Conservation (phyloP, 1,140 invertebrate genomes). For the Stenopsyche tienmushanensis region DNA sequence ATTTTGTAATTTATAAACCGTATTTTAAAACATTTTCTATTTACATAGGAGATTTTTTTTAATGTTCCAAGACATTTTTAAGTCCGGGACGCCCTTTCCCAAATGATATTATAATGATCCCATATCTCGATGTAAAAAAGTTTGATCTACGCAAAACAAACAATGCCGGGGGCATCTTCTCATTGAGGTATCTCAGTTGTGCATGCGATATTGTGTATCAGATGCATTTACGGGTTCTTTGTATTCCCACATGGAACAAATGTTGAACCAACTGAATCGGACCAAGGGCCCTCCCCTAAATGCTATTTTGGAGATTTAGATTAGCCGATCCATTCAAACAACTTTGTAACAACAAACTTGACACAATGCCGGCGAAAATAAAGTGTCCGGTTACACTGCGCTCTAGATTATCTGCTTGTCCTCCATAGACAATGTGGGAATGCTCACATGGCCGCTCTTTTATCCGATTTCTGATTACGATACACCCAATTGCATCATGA, state of each 20-base stretch:
- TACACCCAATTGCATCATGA: not conserved
- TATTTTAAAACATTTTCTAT: no score
- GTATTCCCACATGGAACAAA: slow-evolving; percentile 32
- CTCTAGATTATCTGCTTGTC: slow-evolving; percentile 26
- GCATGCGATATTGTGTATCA: slow-evolving; percentile 18
- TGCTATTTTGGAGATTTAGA: slow-evolving; percentile 42
- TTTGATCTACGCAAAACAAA: slow-evolving; percentile 35
- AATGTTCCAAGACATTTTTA: no score
- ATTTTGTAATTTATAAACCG: no score
- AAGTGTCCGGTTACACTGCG: slow-evolving; percentile 40
- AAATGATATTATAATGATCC: slow-evolving; percentile 18
- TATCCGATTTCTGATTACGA: not conserved
- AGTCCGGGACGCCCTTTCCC: not conserved
- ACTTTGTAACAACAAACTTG: slow-evolving; percentile 37
- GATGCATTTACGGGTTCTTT: not conserved
- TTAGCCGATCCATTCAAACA: slow-evolving; percentile 38
- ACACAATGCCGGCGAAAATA: slow-evolving; percentile 37
- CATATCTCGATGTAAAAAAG: slow-evolving; percentile 19
- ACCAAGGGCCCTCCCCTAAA: slow-evolving; percentile 25
- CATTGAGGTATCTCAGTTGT: slow-evolving; percentile 17
- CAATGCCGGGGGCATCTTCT: slow-evolving; percentile 36
- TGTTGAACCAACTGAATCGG: slow-evolving; percentile 35
- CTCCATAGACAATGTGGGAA: slow-evolving; percentile 26
- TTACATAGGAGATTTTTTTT: no score
- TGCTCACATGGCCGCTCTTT: slow-evolving; percentile 14